Conservation (phyloP, 2,113 vertebrate species). For the Sinocyclocheilus anophthalmus region DNA sequence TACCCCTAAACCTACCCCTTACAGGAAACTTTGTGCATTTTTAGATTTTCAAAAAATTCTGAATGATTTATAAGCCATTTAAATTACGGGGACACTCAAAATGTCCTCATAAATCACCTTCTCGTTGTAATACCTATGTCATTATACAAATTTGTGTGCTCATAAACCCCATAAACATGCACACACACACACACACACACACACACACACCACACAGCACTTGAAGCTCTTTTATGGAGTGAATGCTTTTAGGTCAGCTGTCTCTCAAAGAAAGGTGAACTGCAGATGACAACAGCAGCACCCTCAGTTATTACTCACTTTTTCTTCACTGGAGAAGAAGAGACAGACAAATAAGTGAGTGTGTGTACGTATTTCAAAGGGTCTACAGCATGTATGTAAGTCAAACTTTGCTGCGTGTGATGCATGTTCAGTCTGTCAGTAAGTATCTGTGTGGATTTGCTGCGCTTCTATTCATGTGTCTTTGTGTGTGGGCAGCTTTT, state of each 20-base stretch:
- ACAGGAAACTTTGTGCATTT: no score
- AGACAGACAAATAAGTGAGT: conserved; percentile 18
- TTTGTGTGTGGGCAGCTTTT: conserved; percentile 12
- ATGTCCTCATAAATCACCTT: no score
- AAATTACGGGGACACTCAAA: no score
- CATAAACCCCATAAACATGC: no score
- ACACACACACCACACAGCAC: not conserved
- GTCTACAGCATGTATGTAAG: conserved; percentile 5
- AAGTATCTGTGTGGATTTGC: conserved; percentile 20
- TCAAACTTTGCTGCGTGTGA: not conserved
- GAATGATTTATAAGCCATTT: no score
- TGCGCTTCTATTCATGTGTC: not conserved
- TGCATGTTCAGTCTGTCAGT: not conserved
- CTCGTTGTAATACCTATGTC: no score
- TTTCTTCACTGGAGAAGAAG: conserved; percentile 1
- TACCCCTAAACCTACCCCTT: no score
- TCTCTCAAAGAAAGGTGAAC: conserved; percentile 35
- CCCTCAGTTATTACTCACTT: conserved; percentile 15
- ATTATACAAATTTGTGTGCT: no score
- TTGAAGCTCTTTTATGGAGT: conserved; percentile 27
- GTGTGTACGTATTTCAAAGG: not conserved
- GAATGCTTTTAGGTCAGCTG: conserved; percentile 35
- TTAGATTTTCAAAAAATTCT: no score
- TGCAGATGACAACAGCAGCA: conserved; percentile 5
- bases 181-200: no score